Percentiles rank a stretch among this genome's conserved stretches.
Evolutionary conservation across 2,797 vertebrate genomes (phyloP).

Genomic region (Oryzias dopingdopingensis): DNA sequence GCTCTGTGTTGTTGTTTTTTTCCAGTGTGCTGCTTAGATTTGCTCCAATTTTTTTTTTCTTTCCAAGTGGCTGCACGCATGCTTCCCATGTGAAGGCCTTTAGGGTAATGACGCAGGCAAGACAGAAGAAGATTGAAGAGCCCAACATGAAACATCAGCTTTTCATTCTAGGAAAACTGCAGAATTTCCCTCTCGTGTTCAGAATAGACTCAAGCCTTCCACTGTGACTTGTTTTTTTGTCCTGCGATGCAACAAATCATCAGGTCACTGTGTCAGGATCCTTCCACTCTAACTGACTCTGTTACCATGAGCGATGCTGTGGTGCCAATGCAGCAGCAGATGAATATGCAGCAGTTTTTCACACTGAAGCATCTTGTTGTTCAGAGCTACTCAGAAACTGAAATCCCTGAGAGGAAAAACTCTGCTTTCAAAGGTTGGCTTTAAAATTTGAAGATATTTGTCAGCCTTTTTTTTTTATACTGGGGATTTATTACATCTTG

Average conservation of each 20-base stretch:
- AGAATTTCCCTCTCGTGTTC: slow-evolving; percentile 17
- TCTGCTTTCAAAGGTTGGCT: no score
- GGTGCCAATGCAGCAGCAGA: slow-evolving; percentile 36
- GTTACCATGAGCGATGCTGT: slow-evolving; percentile 49
- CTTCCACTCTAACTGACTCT: slow-evolving; percentile 56
- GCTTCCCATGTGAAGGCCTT: slow-evolving; percentile 69
- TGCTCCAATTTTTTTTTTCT: slow-evolving; percentile 59
- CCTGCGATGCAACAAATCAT: slow-evolving; percentile 27
- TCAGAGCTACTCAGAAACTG: slow-evolving; percentile 10
- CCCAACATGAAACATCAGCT: slow-evolving; percentile 31
- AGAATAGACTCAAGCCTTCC: slow-evolving; percentile 9
- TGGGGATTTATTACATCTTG: no score
- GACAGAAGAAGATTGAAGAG: slow-evolving; percentile 13
- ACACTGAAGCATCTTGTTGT: slow-evolving; percentile 24
- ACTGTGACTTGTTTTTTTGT: slow-evolving; percentile 22
- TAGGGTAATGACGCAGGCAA: slow-evolving; percentile 60
- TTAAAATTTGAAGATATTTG: no score
- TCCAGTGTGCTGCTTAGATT: slow-evolving; percentile 53
- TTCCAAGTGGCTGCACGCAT: slow-evolving; percentile 62
- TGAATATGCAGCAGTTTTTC: slow-evolving; percentile 50
- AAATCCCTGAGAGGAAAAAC: slow-evolving; percentile 12
- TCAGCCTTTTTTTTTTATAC: no score
- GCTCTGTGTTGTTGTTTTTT: slow-evolving; percentile 34
- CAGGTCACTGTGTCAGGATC: slow-evolving; percentile 53
- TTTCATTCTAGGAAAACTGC: slow-evolving; percentile 26